Evolutionary conservation across 2,888 invertebrate genomes (phyloP).

Genomic region (Epinotia nisella): DNA sequence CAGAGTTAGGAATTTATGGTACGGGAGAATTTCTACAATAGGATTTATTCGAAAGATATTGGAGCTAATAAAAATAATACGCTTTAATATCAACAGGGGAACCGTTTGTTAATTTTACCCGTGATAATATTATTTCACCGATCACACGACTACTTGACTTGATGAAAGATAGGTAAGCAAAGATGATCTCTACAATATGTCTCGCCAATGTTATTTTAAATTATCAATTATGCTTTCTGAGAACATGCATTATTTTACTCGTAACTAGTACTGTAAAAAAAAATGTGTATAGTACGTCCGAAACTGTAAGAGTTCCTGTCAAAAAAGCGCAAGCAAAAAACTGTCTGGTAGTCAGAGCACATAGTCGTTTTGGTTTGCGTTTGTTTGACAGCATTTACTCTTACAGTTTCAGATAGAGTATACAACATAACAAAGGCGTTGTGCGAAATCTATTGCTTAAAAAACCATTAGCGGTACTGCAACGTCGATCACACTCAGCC

Average conservation of each 20-base stretch:
- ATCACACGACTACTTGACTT: background rate
- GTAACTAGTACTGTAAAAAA: too few species aligned
- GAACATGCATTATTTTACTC: background rate
- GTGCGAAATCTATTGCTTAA: background rate
- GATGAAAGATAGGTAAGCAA: background rate
- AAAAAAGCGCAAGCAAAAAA: too few species aligned
- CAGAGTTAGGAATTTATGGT: background rate
- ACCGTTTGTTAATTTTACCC: background rate
- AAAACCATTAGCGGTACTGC: background rate
- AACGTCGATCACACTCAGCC: background rate
- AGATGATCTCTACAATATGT: background rate
- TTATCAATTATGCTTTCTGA: background rate
- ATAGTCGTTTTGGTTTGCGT: too few species aligned
- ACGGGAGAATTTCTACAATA: background rate
- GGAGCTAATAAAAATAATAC: background rate
- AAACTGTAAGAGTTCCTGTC: too few species aligned
- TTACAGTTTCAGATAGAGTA: too few species aligned
- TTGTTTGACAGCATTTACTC: too few species aligned
- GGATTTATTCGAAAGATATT: background rate
- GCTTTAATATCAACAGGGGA: too few species aligned
- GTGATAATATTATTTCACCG: background rate
- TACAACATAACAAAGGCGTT: background rate
- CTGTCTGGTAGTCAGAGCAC: too few species aligned
- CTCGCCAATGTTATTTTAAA: background rate
- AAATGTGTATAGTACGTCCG: too few species aligned